Evolutionary conservation across 2,797 vertebrate species (phyloP), one percentile per base, ranked within the genome.

Genomic region (Micrastur ruficollis): DNA sequence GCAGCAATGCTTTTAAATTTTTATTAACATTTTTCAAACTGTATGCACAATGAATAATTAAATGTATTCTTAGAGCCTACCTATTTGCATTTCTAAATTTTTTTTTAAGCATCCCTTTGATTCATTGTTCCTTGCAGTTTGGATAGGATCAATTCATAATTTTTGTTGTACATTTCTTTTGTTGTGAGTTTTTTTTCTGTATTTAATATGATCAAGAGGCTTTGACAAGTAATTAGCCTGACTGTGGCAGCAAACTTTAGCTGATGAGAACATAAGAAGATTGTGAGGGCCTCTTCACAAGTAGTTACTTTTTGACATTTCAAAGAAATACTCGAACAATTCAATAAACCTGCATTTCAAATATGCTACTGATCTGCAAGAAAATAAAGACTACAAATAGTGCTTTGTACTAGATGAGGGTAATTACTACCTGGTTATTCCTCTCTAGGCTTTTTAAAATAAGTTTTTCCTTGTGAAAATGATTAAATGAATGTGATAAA

Each of bases 201-300:
- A 56, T 90, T 96, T 95, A 93, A 79, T 91, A 61, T 78, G 76
- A 96, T 96, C 93, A 96, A 92, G 96, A 86, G 81, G 38, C 72
- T 96, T 96, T 97, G 96, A 96, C 96, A 96, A 96, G 86, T 90
- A 95, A 95, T 97, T 95, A 96, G 86, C 82, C 82, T 89, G 92
- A 90, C 71, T 85, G 34, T 71, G 56, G 80, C 90, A 92, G 81
- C 84, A 83, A 68, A 91, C 53, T 67, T 93, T 4, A 90, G 84
- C 74, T 96, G 46, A 55, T 91, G 88, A 78, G 83, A 96, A 94
- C 29, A 6, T 84, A 71, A 87, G 74, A 92, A 59, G 84, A 76
- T 78, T 89, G 63, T 38, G 38, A 91, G 49, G 70, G 67, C 53
- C 63, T 86, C 55, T 96, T 93, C 44, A 14, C 89, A 89, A 86